Base-by-base conservation (phyloP, 2,888 invertebrate genomes). In the Zygogramma bicolorata region DNA sequence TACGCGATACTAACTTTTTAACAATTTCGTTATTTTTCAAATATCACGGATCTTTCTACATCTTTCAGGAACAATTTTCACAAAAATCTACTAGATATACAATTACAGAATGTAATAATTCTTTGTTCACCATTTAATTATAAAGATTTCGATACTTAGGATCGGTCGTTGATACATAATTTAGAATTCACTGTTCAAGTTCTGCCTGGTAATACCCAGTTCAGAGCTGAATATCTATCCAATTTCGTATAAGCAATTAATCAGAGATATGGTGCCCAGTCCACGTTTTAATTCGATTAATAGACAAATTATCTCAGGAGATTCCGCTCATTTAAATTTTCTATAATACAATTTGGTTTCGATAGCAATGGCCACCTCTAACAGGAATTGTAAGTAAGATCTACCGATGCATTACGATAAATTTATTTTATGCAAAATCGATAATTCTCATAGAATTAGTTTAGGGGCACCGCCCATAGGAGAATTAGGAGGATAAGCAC, bases 341-440 rank as follows among this genome's bases (percentile, higher is more conserved):
- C 58, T 42, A 46, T 63, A 69, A 69, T 69, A 31, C 38, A 29
- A 49, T 66, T 71, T 71, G 61, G 67, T 67, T 65, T 60, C 53
- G 63, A 38, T 68, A 65, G 25, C 59, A 27, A 49, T 46, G 38
- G 49, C 25, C 60, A 57, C 27, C 61, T 31, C 58, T 31, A 25
- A 53, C 20, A 46, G 63, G 61, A 57, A 57, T 31, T 46, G 15
- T 42, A 49, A 42, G 22, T 66, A 71, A 66, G 61, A 68, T 71
- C 71, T 69, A 71, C 69, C 49, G 70, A 58, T 46, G 69, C 65
- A 61, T 71, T 74, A 71, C 71, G 67, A 67, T 68, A 49, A 70
- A 74, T 74, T 68, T 38, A 68, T 70, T 71, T 74, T 66, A 74
- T 74, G 71, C 58, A 60, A 63, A 74, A 74, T 71, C 74, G 65